Evolutionary conservation across 2,797 vertebrate genomes (phyloP).

Genomic region (Parauchenoglanis punctatus): DNA sequence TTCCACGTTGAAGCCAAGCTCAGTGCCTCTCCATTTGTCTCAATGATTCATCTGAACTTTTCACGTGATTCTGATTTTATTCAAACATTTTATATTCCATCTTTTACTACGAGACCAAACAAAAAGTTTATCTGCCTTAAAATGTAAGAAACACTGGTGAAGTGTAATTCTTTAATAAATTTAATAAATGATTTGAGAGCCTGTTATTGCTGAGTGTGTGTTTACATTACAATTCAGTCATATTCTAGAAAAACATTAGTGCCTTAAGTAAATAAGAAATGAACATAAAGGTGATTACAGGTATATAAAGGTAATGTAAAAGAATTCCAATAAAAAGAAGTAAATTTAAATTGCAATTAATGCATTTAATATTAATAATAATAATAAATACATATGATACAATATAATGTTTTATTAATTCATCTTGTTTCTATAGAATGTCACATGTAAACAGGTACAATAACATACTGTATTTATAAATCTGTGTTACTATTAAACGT

Average conservation of each 20-base stretch:
- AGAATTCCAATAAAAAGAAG: not conserved
- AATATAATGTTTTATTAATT: too few relatives aligned
- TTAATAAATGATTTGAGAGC: constrained; percentile 14
- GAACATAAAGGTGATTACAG: not conserved
- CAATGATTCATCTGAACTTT: not conserved
- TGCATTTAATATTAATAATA: not conserved
- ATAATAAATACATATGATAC: not conserved
- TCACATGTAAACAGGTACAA: too few relatives aligned
- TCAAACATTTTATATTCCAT: not conserved
- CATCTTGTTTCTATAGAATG: too few relatives aligned
- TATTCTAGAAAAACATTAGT: not conserved
- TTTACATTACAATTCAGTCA: not conserved
- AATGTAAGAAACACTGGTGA: not conserved
- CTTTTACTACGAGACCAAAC: not conserved
- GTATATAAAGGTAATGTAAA: not conserved
- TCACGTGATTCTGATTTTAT: not conserved
- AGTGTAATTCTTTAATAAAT: constrained; percentile 1
- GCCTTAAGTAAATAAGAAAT: not conserved
- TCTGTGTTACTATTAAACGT: too few relatives aligned
- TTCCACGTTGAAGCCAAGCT: not conserved
- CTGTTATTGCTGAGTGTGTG: not conserved
- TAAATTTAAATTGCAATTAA: not conserved
- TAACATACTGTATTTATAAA: too few relatives aligned
- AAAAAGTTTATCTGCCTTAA: not conserved
- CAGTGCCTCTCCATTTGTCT: not conserved